Evolutionary conservation across 1,140 invertebrate species (phyloP).

Genomic region (Cardiocondyla obscurior): DNA sequence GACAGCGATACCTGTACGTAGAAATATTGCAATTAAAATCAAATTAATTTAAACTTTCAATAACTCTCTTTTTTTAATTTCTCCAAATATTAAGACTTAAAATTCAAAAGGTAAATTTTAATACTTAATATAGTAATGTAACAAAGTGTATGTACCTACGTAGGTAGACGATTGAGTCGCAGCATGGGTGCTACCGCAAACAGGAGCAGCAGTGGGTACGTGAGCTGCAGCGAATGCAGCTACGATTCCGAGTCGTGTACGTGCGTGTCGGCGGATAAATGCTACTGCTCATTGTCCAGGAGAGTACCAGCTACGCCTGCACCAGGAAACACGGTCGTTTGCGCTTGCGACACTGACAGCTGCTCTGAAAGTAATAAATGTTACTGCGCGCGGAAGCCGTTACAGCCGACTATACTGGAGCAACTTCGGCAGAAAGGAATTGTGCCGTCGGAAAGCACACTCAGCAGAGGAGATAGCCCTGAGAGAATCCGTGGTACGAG

Average conservation of each 20-base stretch:
- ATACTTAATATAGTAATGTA: neutral
- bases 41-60: conserved; percentile 3
- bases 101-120: neutral
- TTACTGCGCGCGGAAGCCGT: conserved; percentile 87
- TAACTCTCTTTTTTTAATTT: neutral
- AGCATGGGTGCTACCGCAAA: conserved; percentile 75
- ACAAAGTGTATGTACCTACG: neutral
- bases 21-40: neutral
- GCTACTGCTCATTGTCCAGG: conserved; percentile 88
- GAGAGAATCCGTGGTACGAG: conserved; percentile 70
- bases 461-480: conserved; percentile 77
- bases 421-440: conserved; percentile 85
- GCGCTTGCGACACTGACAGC: conserved; percentile 93
- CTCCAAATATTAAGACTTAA: neutral
- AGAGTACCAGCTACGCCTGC: conserved; percentile 65
- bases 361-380: conserved; percentile 95
- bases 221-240: conserved; percentile 93
- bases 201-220: conserved; percentile 86
- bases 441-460: conserved; percentile 83
- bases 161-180: conserved; percentile 77
- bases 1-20: conserved; percentile 85
- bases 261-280: conserved; percentile 89
- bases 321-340: conserved; percentile 78
- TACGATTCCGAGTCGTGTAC: conserved; percentile 92
- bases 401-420: conserved; percentile 82